phyloP scores from a whole-genome alignment of 2,113 vertebrate genomes.

The Aptenodytes forsteri region DNA sequence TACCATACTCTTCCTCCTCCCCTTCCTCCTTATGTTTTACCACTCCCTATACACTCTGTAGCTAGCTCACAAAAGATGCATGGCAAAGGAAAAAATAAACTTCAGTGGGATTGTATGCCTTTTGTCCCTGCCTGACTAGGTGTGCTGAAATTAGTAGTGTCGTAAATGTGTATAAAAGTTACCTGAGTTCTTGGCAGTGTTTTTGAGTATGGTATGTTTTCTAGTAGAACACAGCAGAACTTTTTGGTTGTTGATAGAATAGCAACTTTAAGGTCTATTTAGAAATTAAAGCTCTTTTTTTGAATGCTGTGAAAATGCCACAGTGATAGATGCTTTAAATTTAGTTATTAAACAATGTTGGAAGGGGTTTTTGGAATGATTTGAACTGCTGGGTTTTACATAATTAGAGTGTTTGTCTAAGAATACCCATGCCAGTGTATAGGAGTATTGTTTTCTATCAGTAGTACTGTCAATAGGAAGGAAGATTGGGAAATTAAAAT shows the following conservation, averaged over 20 bases:
- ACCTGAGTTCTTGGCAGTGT: not conserved
- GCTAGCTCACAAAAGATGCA: not conserved
- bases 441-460: not conserved
- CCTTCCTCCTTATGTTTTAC: not conserved
- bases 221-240: not conserved
- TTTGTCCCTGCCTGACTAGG: not conserved
- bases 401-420: not conserved
- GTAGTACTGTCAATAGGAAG: not conserved
- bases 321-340: not conserved
- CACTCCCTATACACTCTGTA: not conserved
- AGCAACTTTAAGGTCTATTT: not conserved
- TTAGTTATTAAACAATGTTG: not conserved
- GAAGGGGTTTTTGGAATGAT: not conserved
- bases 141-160: not conserved
- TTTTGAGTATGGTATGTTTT: not conserved
- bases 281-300: not conserved
- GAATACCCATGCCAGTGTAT: not conserved
- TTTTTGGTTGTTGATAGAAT: not conserved
- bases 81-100: not conserved
- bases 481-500: not conserved
- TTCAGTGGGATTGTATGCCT: not conserved
- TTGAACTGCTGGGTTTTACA: not conserved
- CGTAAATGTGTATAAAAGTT: not conserved
- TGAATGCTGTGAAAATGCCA: not conserved
- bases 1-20: not conserved